Base-by-base conservation (phyloP, 1,140 invertebrate genomes). In the Triops longicaudatus region DNA sequence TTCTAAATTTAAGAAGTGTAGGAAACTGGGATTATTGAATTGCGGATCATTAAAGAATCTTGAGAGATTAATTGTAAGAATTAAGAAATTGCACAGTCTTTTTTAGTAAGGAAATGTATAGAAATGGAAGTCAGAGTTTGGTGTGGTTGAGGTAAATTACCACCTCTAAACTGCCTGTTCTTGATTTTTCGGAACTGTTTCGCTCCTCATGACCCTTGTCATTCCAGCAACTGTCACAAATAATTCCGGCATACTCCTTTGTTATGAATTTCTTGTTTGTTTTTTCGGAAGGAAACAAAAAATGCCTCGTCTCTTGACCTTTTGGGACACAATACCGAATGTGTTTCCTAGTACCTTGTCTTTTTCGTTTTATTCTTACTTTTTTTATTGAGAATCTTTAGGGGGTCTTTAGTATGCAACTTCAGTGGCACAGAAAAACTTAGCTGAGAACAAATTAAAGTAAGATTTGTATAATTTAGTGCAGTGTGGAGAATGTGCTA, bases 291-390 rank as follows among this genome's bases (percentile, higher is more conserved):
- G 50, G 31, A 37, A 37, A 37, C 31, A 63, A 63, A 44, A 63
- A 63, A 63, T 63, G 50, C 50, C 50, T 63, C 50, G 14, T 63
- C 50, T 63, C 50, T 37, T 63, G 50, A 63, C 50, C 50, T 63
- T 63, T 63, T 63, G 50, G 50, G 50, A 63, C 50, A 63, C 50
- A 63, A 63, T 44, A 37, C 31, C 22, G n/a, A 63, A 63, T 22
- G 50, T 63, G 50, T 63, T 63, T 63, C 50, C 5, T 63, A 63
- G 22, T 22, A 63, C 22, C 50, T 63, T 63, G n/a, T 63, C 14
- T 63, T 50, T 50, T 63, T 63, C 17, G 0, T 63, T 63, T 63
- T 44, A 1, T 44, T 63, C 22, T 63, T 63, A 63, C 7, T 37
- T 37, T 37, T 37, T 37, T 37, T 37, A 37, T 37, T 37, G 22